A percentile compares a stretch with the other conserved stretches of the same genome.
These are phyloP conservation scores for Drosophila rubida DNA, from an alignment of 2,888 invertebrate species.

Conservation along the genomic window DNA sequence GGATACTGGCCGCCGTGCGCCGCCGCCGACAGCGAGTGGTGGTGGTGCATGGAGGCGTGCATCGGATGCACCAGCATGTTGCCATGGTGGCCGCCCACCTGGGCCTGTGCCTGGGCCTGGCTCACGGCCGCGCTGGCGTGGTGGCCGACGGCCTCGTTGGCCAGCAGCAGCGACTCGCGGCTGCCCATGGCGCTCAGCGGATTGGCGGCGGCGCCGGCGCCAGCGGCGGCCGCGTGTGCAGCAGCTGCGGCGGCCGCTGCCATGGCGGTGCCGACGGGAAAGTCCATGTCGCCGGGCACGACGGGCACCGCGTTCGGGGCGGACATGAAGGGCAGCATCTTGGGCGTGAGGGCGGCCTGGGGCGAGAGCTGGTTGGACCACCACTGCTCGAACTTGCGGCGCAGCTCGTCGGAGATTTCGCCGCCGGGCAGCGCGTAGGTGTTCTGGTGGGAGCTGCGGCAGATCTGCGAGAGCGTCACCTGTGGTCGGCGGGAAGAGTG, in stretches of 20 bases:
- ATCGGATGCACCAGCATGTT: constrained; percentile 88
- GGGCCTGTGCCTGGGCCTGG: constrained; percentile 45
- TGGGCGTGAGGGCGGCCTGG: constrained; percentile 86
- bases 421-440: constrained; percentile 88
- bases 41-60: constrained; percentile 89
- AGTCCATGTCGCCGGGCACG: constrained; percentile 83
- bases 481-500: constrained; percentile 80
- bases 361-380: constrained; percentile 91
- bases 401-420: constrained; percentile 93
- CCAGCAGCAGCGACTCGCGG: constrained; percentile 78
- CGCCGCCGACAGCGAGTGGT: constrained; percentile 65
- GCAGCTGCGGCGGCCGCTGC: constrained; percentile 86
- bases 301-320: constrained; percentile 78
- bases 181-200: constrained; percentile 69
- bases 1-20: constrained; percentile 87
- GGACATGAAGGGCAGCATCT: constrained; percentile 85
- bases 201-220: constrained; percentile 63
- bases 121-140: constrained; percentile 65
- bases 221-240: constrained; percentile 80
- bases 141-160: constrained; percentile 69
- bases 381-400: constrained; percentile 96
- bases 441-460: constrained; percentile 90
- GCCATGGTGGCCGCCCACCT: constrained; percentile 71
- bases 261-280: constrained; percentile 83
- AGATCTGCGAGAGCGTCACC: constrained; percentile 93